Conservation (phyloP, 1,140 invertebrate species). For the Microplitis demolitor region DNA sequence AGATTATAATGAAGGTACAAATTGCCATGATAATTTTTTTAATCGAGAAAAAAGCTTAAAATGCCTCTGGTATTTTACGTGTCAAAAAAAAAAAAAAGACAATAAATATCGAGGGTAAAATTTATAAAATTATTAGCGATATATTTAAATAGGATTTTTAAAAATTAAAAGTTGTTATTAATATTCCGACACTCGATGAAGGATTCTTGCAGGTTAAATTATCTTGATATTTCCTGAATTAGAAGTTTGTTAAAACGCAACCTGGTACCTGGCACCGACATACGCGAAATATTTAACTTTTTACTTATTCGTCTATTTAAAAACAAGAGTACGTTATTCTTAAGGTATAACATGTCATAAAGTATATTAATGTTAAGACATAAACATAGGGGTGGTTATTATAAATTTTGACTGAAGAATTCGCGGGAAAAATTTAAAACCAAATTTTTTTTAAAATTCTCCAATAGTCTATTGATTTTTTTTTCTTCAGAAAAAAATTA, state of each 20-base stretch:
- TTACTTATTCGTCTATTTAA: background rate
- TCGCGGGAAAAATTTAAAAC: too few relatives aligned
- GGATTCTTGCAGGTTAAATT: slow-evolving; percentile 29
- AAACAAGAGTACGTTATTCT: background rate
- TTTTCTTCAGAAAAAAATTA: too few relatives aligned
- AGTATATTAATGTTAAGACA: background rate
- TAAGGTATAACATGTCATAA: background rate
- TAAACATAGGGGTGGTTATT: background rate
- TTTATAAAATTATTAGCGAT: background rate
- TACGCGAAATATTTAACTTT: slow-evolving; percentile 3
- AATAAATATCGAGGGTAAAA: too few relatives aligned
- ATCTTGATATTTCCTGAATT: slow-evolving; percentile 10
- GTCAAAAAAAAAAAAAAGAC: background rate
- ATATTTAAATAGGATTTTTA: background rate
- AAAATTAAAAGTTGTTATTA: background rate
- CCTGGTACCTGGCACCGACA: slow-evolving; percentile 10
- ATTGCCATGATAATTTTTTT: slow-evolving; percentile 24
- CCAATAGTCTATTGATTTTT: too few relatives aligned
- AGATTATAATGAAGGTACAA: slow-evolving; percentile 19
- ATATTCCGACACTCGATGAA: slow-evolving; percentile 11
- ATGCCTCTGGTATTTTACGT: background rate
- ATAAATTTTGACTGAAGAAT: too few relatives aligned
- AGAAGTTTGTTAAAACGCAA: slow-evolving; percentile 13
- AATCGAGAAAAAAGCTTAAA: background rate
- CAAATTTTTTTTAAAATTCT: too few relatives aligned